These are phyloP conservation scores for Thripadectes ignobilis DNA, from an alignment of 2,797 vertebrate genomes.

Conservation along the genomic window DNA sequence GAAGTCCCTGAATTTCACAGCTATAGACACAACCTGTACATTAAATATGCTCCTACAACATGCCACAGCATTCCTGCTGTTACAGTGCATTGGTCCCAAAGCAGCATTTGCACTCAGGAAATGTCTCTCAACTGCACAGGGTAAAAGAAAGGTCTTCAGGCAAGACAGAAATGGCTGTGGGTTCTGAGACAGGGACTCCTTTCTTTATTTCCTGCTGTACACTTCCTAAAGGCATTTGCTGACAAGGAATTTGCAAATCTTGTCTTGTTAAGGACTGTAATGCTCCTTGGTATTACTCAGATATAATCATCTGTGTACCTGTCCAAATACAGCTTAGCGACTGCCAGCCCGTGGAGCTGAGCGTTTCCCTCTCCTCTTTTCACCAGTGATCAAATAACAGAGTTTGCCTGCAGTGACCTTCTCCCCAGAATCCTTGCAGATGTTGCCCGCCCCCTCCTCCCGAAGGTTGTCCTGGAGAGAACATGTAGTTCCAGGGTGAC, in stretches of 20 bases:
- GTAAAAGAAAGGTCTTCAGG: conserved; percentile 38
- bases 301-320: conserved; percentile 28
- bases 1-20: background rate
- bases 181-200: conserved; percentile 67
- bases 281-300: conserved; percentile 3
- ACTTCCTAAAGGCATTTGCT: conserved; percentile 61
- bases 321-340: background rate
- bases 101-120: conserved; percentile 69
- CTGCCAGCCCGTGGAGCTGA: background rate
- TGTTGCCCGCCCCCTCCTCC: conserved; percentile 18
- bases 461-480: conserved; percentile 19
- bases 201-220: conserved; percentile 31
- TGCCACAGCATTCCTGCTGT: conserved; percentile 2
- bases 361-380: background rate
- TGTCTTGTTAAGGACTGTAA: background rate
- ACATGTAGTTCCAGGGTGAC: conserved; percentile 34
- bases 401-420: conserved; percentile 31
- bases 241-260: conserved; percentile 65
- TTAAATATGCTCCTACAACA: conserved; percentile 6
- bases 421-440: conserved; percentile 34
- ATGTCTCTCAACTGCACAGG: conserved; percentile 54
- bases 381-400: background rate
- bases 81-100: conserved; percentile 51
- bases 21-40: background rate
- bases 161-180: conserved; percentile 69